Conservation (phyloP, 2,797 vertebrate species). For the Malacoraja senta region DNA sequence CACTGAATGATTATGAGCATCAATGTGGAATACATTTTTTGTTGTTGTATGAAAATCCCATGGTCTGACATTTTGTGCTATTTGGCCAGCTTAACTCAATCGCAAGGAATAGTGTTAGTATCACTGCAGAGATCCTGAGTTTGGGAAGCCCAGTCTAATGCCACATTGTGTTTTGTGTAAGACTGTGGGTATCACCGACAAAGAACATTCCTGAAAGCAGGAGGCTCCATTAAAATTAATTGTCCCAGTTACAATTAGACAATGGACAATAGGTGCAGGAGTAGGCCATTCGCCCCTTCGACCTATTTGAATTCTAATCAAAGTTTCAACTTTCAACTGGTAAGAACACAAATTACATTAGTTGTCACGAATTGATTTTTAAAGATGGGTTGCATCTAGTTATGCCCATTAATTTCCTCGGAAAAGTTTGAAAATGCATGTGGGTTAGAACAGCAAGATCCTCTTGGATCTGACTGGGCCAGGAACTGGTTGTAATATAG, state of each 20-base stretch:
- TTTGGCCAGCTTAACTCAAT: neutral
- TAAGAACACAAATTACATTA: neutral
- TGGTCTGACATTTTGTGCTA: neutral
- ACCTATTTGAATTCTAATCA: neutral
- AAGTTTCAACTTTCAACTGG: neutral
- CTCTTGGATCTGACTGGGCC: neutral
- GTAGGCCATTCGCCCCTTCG: too few relatives aligned
- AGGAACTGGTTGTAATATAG: neutral
- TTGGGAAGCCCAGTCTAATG: neutral
- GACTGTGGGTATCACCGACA: too few relatives aligned
- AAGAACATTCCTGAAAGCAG: neutral
- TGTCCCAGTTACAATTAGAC: neutral
- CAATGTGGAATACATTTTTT: neutral
- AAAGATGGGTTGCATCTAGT: neutral
- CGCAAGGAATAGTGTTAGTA: neutral
- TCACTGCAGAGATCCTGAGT: neutral
- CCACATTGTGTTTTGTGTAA: neutral
- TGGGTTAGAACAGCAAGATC: too few relatives aligned
- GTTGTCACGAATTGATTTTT: neutral
- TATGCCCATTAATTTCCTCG: neutral
- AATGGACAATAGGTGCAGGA: too few relatives aligned
- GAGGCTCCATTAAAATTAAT: neutral
- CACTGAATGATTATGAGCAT: neutral
- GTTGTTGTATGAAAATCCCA: neutral
- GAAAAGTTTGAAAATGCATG: neutral